Base-by-base conservation (phyloP, 2,797 vertebrate species). In the Falco columbarius region DNA sequence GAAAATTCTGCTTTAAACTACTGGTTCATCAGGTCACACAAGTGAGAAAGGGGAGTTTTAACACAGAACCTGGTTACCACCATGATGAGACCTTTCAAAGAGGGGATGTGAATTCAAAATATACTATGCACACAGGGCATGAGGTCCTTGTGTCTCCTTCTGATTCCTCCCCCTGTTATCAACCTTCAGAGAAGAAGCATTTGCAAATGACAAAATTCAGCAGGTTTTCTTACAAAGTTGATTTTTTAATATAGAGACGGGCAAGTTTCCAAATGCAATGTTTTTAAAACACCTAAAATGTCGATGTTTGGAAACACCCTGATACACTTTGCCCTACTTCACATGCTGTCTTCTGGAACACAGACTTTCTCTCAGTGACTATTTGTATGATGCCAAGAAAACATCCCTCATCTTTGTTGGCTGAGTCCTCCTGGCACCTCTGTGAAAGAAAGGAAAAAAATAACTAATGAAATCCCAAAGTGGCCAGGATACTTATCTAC, bases 401-500 rank as follows among this genome's bases (percentile, higher is more conserved):
- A 61, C 12, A 79, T 58, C 52, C 34, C 61, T 93, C 46, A 77
- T 61, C 74, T 91, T 71, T 81, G 40, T 46, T 77, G 29, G 29
- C 49, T 5, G 26, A 89, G 70, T 58, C 30, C 30, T 92, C 36
- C 46, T 55, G 56, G 46, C 58, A 82, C 4, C 27, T 81, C 68
- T 71, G 22, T 20, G 68, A 93, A 83, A 72, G 71, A 83, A 89
- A 77, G n/a, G 3, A 34, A 61, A 87, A 87, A 83, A 70, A 61
- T 17, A 89, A 68, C 23, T 10, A 70, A 81, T 24, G 42, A 94
- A 74, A 92, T 12, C 22, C 20, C 63, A 20, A 4, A 74, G 59
- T 47, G 55, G 38, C n/a, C 3, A 6, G 38, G 19, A 74, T 36
- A 72, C 40, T 84, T 76, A 49, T 14, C 63, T 56, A 11, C 11